Evolutionary conservation across 2,888 invertebrate genomes (phyloP), one percentile per base, ranked within the genome.

Genomic region (Ramazzottius varieornatus): DNA sequence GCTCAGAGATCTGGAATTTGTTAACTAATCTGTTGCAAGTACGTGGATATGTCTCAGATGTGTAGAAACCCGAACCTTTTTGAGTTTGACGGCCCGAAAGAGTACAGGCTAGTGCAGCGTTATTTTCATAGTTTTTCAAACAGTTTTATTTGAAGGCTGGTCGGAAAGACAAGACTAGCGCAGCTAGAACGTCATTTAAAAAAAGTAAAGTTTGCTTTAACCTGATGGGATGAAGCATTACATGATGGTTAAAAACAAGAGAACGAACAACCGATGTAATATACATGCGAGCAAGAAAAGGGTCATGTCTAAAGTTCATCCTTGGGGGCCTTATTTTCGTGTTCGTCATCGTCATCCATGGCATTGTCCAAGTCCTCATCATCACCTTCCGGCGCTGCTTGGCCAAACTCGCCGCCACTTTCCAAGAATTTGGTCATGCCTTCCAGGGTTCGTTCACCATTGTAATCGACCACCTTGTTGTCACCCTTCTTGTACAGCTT

Each of bases 361-460:
- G 67, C 66, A 8, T 65, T 40, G 33, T 65, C 65, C 32, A 68
- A 68, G 34, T 70, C 68, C 32, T 67, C 67, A 2, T 65, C 68
- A 40, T 73, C 73, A 32, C 73, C 70, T 54, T 82, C 82, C 63
- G 84, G 83, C 65, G 80, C 80, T 32, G 82, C 81, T 72, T 83
- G 81, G 63, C 85, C 86, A 66, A 84, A 85, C 71, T 83, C 83
- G 68, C 96, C 96, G 72, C 86, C 87, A 68, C 84, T 83, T 76
- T 96, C 94, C 68, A 98, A 80, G 81, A 98, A 99, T 79, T 92
- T 89, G 69, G 84, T 81, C 74, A 99, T 82, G 67, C 83, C 94
- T 71, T 89, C 92, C 70, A 96, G 80, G 71, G 93, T 94, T 74
- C 98, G 83, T 75, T 93, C 93, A 68, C 94, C 91, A 73, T 85